Evolutionary conservation across 2,797 vertebrate species (phyloP), one percentile per base, ranked within the genome.

Genomic region (Catamblyrhynchus diadema): DNA sequence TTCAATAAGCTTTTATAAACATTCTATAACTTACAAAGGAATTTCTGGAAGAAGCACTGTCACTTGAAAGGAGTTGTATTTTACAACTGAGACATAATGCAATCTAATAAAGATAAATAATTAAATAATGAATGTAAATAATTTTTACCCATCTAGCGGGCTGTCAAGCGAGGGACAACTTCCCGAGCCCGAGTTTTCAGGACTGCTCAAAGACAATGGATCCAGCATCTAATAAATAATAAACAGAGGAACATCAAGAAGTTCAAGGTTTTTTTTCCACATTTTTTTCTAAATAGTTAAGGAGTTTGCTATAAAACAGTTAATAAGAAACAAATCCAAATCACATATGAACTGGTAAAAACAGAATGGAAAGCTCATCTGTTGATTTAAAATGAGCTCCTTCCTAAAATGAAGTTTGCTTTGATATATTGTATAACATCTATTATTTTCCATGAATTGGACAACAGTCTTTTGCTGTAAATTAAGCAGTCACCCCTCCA

Each of bases 141-240:
- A 61, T 65, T 57, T 97, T 98, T 97, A 99, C 99, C 99, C 99
- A 98, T 99, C 99, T 95, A 99, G 98, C 3, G 99, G 99, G 90
- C 99, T 99, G 97, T 99, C 99, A 82, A 99, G 98, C 27, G 99
- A 99, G 12, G 99, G 99, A 95, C 99, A 99, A 93, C 99, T 99
- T 95, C 99, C 99, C 5, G 99, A 99, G 14, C 99, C 99, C 18
- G 99, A 99, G 97, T 99, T 99, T 97, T 99, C 99, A 73, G 99
- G 99, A 88, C 99, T 99, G 97, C 99, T 99, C 98, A 99, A 98
- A 45, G 99, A 99, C 95, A 99, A 96, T 9, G 99, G 99, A 97
- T 99, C 99, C 97, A 99, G 96, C 99, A 99, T 99, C 99, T 99
- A 97, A 35, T 59, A 80, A 95, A 84, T 39, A 90, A 91, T n/a